A percentile compares a stretch with the other conserved stretches of the same genome.
phyloP scores from a whole-genome alignment of 2,797 vertebrate species.

The Chaetodon trifasciatus region DNA sequence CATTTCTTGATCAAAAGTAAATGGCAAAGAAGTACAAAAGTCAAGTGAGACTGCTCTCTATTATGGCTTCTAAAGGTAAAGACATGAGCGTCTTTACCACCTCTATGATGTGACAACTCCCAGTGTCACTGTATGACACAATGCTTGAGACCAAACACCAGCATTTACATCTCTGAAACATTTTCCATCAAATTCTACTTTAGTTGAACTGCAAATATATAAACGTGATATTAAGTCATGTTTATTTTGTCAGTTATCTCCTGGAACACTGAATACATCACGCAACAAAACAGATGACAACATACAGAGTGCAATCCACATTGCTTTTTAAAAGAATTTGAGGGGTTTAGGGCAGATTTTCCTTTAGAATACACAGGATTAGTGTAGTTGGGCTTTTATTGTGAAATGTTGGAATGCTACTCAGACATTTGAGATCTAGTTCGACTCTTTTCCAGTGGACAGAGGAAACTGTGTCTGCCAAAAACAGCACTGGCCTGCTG shows the following conservation, averaged over 20 bases:
- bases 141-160: no score
- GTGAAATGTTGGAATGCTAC: conserved; percentile 9
- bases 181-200: neutral
- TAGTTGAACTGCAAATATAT: neutral
- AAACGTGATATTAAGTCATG: neutral
- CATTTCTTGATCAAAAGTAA: neutral
- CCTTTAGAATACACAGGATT: neutral
- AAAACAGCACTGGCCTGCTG: conserved; percentile 10
- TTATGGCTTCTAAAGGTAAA: neutral
- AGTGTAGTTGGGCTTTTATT: neutral
- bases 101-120: neutral
- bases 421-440: conserved; percentile 25
- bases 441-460: conserved; percentile 10
- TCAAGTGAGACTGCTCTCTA: neutral
- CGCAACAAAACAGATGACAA: neutral
- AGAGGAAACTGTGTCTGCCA: conserved; percentile 48
- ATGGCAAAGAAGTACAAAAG: neutral
- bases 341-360: neutral
- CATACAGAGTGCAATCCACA: neutral
- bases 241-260: neutral
- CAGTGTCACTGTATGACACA: neutral
- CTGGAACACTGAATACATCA: neutral
- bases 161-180: no score
- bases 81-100: neutral
- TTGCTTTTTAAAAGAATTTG: neutral